Evolutionary conservation across 2,113 vertebrate species (phyloP), one percentile per base, ranked within the genome.

Genomic region (Puntigrus tetrazona): DNA sequence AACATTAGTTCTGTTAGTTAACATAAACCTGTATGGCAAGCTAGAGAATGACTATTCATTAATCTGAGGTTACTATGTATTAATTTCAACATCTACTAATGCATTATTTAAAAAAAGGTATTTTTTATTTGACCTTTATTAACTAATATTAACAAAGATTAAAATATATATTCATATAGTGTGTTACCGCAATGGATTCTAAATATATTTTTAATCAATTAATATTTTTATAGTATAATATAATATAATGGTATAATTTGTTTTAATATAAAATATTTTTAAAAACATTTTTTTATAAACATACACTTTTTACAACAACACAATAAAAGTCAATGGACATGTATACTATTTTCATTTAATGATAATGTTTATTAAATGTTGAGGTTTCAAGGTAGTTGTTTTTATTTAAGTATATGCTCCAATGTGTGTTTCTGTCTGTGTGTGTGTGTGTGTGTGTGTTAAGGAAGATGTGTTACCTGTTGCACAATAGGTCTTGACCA

Each of bases 401-500:
- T 22, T 0, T 1, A 27, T 27, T 61, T 8, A 65, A 69, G 31
- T 69, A 10, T 22, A 36, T 22, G 65, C 31, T 67, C 7, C 63
- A 73, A 13, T 0, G 10, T 41, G 16, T 47, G 45, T 52, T 45
- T 78, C 27, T 70, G 57, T 70, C n/a, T 82, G 59, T 78, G 27
- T 84, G 69, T 85, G 61, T 72, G 61, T 73, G 50, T 78, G 86
- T 83, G 38, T 79, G 73, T 83, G 55, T 79, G 69, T 82, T 67
- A n/a, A 38, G 0, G 9, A 38, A 70, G 63, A 34, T 5, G 63
- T 22, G 50, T 67, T 70, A 41, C 27, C 22, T 82, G 25, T 82
- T 72, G 36, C 27, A 41, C 20, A n/a, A 72, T 57, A 13, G 38
- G 69, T 76, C 43, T 82, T 63, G 70, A 83, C 63, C 80, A 86